Evolutionary conservation across 2,888 invertebrate species (phyloP).

Genomic region (Phrixothrix hirtus): DNA sequence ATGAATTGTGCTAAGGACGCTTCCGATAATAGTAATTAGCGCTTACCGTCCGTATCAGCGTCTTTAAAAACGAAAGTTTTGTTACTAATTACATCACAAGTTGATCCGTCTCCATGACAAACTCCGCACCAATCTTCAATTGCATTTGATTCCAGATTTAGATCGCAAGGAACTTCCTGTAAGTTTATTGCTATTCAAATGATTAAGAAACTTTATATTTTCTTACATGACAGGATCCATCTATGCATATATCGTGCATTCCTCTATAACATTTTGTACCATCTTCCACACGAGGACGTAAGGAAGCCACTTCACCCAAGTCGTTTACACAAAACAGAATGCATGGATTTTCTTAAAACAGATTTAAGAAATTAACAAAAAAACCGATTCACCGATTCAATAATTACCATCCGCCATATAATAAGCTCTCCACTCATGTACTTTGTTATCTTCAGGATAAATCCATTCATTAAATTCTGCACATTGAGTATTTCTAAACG

Average conservation of each 20-base stretch:
- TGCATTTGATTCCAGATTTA: slow-evolving; percentile 59
- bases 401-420: slow-evolving; percentile 51
- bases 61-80: neutral
- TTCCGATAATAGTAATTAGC: too few species aligned
- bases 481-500: slow-evolving; percentile 60
- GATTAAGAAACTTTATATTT: too few species aligned
- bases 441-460: slow-evolving; percentile 57
- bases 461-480: slow-evolving; percentile 57
- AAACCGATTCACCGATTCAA: too few species aligned
- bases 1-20: too few species aligned
- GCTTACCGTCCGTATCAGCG: too few species aligned
- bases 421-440: slow-evolving; percentile 59
- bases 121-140: slow-evolving; percentile 66
- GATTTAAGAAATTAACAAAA: neutral
- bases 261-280: slow-evolving; percentile 61
- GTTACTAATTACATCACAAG: slow-evolving; percentile 51
- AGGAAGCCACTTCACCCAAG: slow-evolving; percentile 45
- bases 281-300: slow-evolving; percentile 59
- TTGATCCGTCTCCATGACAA: slow-evolving; percentile 66
- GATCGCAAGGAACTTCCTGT: slow-evolving; percentile 62
- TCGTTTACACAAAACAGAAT: slow-evolving; percentile 50
- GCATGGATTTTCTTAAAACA: slow-evolving; percentile 49
- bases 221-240: slow-evolving; percentile 58
- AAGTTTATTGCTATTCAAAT: too few species aligned
- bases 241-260: slow-evolving; percentile 60